A percentile compares a stretch with the other conserved stretches of the same genome.
phyloP scores from a whole-genome alignment of 2,113 vertebrate species.

The Athene cunicularia region DNA sequence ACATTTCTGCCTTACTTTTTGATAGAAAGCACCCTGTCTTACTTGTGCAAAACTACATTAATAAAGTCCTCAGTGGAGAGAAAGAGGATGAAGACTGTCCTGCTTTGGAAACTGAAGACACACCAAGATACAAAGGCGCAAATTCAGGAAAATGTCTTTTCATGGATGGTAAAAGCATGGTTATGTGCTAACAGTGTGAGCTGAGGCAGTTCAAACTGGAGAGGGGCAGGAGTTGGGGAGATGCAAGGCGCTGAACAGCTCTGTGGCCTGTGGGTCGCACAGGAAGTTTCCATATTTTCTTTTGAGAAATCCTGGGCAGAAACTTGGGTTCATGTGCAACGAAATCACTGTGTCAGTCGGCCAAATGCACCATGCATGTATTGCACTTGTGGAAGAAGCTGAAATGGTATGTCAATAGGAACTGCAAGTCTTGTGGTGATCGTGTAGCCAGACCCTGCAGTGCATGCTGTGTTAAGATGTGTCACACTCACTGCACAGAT shows the following conservation, averaged over 20 bases:
- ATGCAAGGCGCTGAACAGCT: neutral
- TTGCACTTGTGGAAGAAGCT: neutral
- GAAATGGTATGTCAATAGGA: neutral
- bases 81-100: neutral
- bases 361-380: accelerated
- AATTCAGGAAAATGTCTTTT: neutral
- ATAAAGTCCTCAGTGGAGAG: neutral
- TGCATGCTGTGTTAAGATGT: accelerated
- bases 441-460: accelerated
- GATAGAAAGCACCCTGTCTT: neutral
- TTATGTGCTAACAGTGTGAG: neutral
- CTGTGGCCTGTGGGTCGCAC: neutral
- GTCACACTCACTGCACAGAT: neutral
- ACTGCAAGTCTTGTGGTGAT: neutral
- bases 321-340: neutral
- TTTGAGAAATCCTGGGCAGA: neutral
- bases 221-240: neutral
- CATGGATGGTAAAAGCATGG: neutral
- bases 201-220: neutral
- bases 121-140: accelerated
- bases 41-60: neutral
- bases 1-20: neutral
- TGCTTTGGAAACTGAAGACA: neutral
- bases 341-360: neutral
- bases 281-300: neutral